phyloP scores from a whole-genome alignment of 2,113 vertebrate genomes.

The Caranx ignobilis region DNA sequence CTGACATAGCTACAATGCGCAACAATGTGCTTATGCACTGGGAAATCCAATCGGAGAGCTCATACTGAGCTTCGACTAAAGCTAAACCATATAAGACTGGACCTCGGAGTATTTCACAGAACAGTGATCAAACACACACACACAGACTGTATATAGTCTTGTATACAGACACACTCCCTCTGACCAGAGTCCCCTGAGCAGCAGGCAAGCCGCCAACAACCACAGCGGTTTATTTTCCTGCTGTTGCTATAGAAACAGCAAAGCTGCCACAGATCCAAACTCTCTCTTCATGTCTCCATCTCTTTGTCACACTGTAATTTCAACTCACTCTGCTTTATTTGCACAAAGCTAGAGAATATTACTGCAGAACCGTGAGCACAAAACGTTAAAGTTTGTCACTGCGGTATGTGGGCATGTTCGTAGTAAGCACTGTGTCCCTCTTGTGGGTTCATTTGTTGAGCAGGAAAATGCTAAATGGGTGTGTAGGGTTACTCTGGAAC shows the following conservation, averaged over 20 bases:
- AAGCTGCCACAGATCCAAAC: conserved; percentile 57
- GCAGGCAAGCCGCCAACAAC: conserved; percentile 34
- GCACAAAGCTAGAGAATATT: background rate
- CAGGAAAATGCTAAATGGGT: background rate
- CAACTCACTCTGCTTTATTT: background rate
- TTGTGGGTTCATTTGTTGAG: background rate
- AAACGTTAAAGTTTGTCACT: background rate
- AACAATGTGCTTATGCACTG: too few species aligned
- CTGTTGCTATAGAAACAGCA: conserved; percentile 82
- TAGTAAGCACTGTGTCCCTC: background rate
- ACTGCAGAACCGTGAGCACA: background rate
- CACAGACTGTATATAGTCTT: background rate
- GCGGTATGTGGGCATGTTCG: background rate
- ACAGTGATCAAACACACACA: conserved; percentile 3
- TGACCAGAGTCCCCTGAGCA: conserved; percentile 63
- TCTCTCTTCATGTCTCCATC: conserved; percentile 18
- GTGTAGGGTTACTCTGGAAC: background rate
- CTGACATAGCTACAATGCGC: too few species aligned
- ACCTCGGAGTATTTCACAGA: conserved; percentile 9
- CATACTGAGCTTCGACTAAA: background rate
- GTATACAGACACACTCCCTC: conserved; percentile 28
- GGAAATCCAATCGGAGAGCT: too few species aligned
- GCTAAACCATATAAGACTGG: background rate
- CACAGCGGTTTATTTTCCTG: conserved; percentile 78
- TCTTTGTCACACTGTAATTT: conserved; percentile 34